Percentiles rank a stretch among this genome's conserved stretches.
phyloP scores from a whole-genome alignment of 1,140 invertebrate genomes.

The Plectrocnemia conspersa region DNA sequence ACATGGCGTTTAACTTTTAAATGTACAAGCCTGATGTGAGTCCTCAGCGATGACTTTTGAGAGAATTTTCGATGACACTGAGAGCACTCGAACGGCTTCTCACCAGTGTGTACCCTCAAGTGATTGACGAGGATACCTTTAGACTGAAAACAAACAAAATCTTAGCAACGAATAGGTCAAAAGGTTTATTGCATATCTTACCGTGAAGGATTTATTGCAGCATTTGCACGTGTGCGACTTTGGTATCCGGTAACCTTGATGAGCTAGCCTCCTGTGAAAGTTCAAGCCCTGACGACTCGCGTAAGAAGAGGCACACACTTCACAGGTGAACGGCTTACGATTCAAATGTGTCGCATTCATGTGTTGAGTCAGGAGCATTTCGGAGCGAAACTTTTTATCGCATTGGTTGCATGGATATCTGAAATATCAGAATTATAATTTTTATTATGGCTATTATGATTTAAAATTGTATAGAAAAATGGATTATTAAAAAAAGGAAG shows the following conservation, averaged over 20 bases:
- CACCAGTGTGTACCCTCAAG: constrained; percentile 58
- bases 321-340: constrained; percentile 41
- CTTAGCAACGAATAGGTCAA: too few species aligned
- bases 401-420: constrained; percentile 42
- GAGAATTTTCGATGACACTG: constrained; percentile 48
- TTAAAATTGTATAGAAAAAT: too few species aligned
- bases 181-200: constrained; percentile 36
- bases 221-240: constrained; percentile 40
- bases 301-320: constrained; percentile 43
- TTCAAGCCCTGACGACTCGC: constrained; percentile 40
- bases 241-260: constrained; percentile 43
- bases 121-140: constrained; percentile 56
- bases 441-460: background rate
- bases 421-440: constrained; percentile 24
- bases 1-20: constrained; percentile 37
- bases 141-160: constrained; percentile 17
- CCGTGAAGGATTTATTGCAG: constrained; percentile 44
- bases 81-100: constrained; percentile 52
- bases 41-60: constrained; percentile 43
- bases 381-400: constrained; percentile 40
- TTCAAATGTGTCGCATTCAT: constrained; percentile 42
- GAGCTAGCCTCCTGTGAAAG: constrained; percentile 39
- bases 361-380: constrained; percentile 40
- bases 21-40: constrained; percentile 44
- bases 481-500: too few species aligned